Evolutionary conservation across 2,888 invertebrate genomes (phyloP).

Genomic region (Girardia tigrina): DNA sequence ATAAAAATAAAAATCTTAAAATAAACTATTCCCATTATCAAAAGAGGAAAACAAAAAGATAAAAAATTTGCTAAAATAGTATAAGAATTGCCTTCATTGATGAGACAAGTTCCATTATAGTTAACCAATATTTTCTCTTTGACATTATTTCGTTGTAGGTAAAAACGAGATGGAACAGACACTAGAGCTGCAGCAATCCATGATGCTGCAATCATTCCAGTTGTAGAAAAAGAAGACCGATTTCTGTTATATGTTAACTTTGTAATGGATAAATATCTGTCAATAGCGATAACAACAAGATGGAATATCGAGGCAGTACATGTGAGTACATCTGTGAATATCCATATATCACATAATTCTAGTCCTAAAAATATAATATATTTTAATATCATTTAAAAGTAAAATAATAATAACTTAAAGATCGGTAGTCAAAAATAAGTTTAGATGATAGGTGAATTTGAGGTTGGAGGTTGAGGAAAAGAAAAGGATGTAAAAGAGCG

Average conservation of each 20-base stretch:
- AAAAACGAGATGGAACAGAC: constrained; percentile 59
- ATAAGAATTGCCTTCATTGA: neutral
- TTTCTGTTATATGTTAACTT: constrained; percentile 86
- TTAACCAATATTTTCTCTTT: neutral
- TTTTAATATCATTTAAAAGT: too few relatives aligned
- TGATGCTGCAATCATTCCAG: constrained; percentile 73
- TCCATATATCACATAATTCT: constrained; percentile 78
- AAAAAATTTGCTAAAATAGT: constrained; percentile 12
- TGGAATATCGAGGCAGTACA: constrained; percentile 92
- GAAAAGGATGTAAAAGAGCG: too few relatives aligned
- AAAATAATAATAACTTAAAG: too few relatives aligned
- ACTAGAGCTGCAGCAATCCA: constrained; percentile 83
- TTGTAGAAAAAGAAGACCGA: constrained; percentile 63
- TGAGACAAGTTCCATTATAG: constrained; percentile 7
- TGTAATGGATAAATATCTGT: constrained; percentile 95
- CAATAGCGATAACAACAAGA: constrained; percentile 83
- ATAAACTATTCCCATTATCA: neutral
- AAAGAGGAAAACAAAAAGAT: constrained; percentile 17
- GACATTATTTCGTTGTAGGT: neutral
- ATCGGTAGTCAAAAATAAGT: too few relatives aligned
- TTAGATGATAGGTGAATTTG: too few relatives aligned
- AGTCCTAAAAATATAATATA: constrained; percentile 21
- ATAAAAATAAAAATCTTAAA: constrained; percentile 23
- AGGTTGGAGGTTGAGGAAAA: too few relatives aligned
- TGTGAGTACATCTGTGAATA: constrained; percentile 82